Evolutionary conservation across 2,797 vertebrate genomes (phyloP).

Genomic region (Setipinna tenuifilis): DNA sequence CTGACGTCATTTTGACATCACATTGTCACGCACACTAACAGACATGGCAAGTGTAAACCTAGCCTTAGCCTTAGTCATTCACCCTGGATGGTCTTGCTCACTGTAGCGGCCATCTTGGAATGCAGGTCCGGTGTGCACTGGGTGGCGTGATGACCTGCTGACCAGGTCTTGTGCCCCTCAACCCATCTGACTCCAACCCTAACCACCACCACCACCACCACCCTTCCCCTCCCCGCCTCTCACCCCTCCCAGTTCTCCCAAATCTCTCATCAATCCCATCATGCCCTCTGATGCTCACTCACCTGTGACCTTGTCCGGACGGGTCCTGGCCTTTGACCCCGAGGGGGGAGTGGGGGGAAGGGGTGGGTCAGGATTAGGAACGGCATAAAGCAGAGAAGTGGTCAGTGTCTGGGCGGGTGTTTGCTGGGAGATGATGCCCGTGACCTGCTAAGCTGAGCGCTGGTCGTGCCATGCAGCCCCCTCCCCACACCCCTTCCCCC

Average conservation of each 20-base stretch:
- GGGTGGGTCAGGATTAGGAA: constrained; percentile 57
- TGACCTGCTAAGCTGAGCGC: constrained; percentile 42
- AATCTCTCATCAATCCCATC: constrained; percentile 72
- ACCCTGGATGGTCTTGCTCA: too few species aligned
- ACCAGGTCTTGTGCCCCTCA: constrained; percentile 62
- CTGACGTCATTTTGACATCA: too few species aligned
- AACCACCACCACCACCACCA: constrained; percentile 41
- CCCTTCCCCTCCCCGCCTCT: constrained; percentile 27
- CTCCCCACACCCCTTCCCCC: background rate
- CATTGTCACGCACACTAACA: too few species aligned
- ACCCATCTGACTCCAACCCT: background rate
- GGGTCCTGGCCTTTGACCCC: constrained; percentile 57
- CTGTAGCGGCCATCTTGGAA: background rate
- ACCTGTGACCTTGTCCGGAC: constrained; percentile 69
- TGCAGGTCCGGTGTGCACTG: background rate
- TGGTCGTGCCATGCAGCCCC: constrained; percentile 7
- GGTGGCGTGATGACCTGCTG: constrained; percentile 60
- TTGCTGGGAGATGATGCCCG: background rate
- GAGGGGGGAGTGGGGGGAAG: background rate
- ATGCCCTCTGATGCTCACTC: constrained; percentile 62
- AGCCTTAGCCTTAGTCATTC: too few species aligned
- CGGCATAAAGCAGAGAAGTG: background rate
- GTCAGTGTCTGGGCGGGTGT: background rate
- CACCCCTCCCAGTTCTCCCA: constrained; percentile 48
- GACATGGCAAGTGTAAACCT: too few species aligned